Percentiles rank a stretch among this genome's conserved stretches.
Conservation (phyloP, 2,888 invertebrate genomes). For the Nephrotoma appendiculata region DNA sequence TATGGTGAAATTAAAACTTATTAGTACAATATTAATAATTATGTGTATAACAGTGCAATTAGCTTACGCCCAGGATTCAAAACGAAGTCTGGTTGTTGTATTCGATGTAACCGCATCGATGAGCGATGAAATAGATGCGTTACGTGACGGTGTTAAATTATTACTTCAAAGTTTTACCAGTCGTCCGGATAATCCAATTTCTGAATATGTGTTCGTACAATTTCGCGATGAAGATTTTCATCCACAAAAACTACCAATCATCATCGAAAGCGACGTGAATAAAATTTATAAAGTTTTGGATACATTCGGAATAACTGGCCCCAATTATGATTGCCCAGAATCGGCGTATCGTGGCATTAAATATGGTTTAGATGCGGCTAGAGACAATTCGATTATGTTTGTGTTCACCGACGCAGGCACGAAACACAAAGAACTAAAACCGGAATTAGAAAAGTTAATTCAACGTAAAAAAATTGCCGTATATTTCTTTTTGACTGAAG, state of each 20-base stretch:
- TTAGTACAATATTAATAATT: too few relatives aligned
- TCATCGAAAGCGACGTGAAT: neutral
- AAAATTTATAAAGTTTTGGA: neutral
- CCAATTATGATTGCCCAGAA: neutral
- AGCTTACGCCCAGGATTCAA: constrained; percentile 15
- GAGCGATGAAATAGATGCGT: constrained; percentile 53
- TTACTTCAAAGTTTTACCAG: constrained; percentile 50
- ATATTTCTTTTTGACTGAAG: neutral
- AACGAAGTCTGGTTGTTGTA: constrained; percentile 49
- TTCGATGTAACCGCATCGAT: constrained; percentile 67
- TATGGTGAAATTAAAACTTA: too few relatives aligned
- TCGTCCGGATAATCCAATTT: constrained; percentile 43
- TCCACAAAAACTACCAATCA: neutral
- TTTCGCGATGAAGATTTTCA: constrained; percentile 41
- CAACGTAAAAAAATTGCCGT: neutral
- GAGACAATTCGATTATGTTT: neutral
- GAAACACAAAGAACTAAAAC: neutral
- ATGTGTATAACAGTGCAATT: too few relatives aligned
- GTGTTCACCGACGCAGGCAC: neutral
- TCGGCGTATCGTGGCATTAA: neutral
- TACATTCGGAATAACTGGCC: neutral
- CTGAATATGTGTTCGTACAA: constrained; percentile 60
- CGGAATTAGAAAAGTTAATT: neutral
- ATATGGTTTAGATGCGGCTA: neutral
- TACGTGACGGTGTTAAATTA: constrained; percentile 50